Evolutionary conservation across 2,797 vertebrate species (phyloP), one percentile per base, ranked within the genome.

Genomic region (Serranus cabrilla): DNA sequence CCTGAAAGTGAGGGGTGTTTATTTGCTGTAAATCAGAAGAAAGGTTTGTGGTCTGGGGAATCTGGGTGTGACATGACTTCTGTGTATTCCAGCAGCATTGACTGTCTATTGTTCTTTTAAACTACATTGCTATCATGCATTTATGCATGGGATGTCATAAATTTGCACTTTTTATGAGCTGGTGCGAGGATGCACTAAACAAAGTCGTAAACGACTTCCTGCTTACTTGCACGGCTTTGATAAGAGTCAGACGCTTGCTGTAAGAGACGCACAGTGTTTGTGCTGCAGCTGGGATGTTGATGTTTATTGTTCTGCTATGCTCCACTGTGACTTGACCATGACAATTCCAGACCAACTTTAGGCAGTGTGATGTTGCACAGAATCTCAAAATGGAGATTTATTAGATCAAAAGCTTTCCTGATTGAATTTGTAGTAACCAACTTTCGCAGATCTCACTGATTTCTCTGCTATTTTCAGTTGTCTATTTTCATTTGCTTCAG

Each of bases 151-250:
- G 72, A 83, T 79, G 78, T 72, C 76, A 76, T 82, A 82, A 76
- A 90, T 82, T 66, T 20, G 60, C 21, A 45, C 54, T 49, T 82
- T 85, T 90, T 89, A 90, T 70, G 46, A 80, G 61, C 62, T 64
- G 23, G 52, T 84, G 76, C 65, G 78, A 77, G 77, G 60, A 85
- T 77, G 72, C 78, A 80, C 65, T 77, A 76, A 87, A 87, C 71
- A 85, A 78, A 86, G 78, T 61, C 69, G 51, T 86, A 89, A 90
- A 92, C 13, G 34, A 85, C 74, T 83, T 87, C 63, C 78, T 76
- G 84, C 52, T 77, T 71, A 88, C 47, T 83, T 62, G 61, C 50
- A 74, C 11, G 50, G 79, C 61, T 67, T 72, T 80, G 79, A 89
- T 75, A 80, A 83, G 74, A 82, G 56, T 86, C 65, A 82, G 67